Evolutionary conservation across 2,888 invertebrate species (phyloP).

Genomic region (Cerceris ruficornis): DNA sequence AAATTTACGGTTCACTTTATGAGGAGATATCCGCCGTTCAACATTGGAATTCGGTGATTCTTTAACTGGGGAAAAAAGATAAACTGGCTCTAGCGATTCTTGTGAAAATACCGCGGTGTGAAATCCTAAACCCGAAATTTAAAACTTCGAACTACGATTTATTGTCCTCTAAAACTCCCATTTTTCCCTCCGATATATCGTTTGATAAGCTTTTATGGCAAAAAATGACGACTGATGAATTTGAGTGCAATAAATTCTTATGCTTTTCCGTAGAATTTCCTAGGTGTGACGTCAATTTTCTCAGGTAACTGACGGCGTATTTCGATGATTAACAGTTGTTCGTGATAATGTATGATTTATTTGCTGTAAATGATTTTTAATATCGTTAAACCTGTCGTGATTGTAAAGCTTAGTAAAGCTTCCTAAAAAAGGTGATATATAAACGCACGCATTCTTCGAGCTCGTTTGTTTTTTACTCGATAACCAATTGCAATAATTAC

Average conservation of each 20-base stretch:
- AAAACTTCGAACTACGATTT: constrained; percentile 53
- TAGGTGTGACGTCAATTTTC: background rate
- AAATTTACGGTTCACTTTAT: constrained; percentile 72
- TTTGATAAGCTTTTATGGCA: constrained; percentile 17
- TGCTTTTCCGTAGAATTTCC: background rate
- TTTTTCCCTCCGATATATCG: constrained; percentile 23
- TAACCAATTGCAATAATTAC: constrained; percentile 24
- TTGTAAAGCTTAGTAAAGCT: too few relatives aligned
- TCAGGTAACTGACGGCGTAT: background rate
- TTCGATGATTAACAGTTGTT: background rate
- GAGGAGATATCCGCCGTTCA: constrained; percentile 47
- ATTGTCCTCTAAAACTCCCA: constrained; percentile 47
- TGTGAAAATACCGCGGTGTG: constrained; percentile 11
- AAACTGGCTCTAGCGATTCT: constrained; percentile 8
- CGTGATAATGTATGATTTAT: too few relatives aligned
- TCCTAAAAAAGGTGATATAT: background rate
- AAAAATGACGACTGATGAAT: constrained; percentile 49
- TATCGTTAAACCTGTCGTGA: too few relatives aligned
- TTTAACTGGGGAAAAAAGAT: constrained; percentile 3
- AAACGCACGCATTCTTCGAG: background rate
- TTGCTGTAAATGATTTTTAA: too few relatives aligned
- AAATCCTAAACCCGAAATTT: constrained; percentile 51
- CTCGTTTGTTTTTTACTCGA: background rate
- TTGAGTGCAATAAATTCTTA: background rate
- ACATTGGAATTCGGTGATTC: constrained; percentile 13